Evolutionary conservation across 1,140 invertebrate species (phyloP).

Genomic region (Leptopilina boulardi): DNA sequence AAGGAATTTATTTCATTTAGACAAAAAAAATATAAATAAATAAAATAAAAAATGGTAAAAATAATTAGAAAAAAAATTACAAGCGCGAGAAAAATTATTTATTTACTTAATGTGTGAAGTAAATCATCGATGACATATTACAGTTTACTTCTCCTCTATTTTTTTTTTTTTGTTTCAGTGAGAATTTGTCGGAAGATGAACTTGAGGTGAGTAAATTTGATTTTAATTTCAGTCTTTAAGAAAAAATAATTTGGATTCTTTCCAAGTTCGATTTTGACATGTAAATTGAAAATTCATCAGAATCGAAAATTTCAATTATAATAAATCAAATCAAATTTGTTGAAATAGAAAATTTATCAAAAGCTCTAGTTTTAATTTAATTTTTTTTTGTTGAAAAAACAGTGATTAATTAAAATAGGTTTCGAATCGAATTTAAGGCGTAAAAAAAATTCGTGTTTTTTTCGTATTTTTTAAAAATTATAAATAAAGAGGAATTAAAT

Average conservation of each 20-base stretch:
- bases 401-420: too few species aligned
- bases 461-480: slow-evolving; percentile 27
- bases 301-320: background rate
- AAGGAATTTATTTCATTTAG: background rate
- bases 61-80: too few species aligned
- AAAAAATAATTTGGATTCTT: background rate
- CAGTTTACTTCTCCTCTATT: slow-evolving; percentile 39
- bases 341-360: too few species aligned
- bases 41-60: slow-evolving; percentile 20
- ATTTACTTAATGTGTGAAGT: slow-evolving; percentile 42
- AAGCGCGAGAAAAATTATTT: slow-evolving; percentile 38
- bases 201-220: slow-evolving; percentile 61
- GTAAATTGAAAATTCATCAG: background rate
- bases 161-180: slow-evolving; percentile 59
- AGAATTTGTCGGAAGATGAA: slow-evolving; percentile 60
- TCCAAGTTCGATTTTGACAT: background rate
- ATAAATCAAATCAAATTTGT: too few species aligned
- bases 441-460: too few species aligned
- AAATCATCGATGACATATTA: slow-evolving; percentile 22
- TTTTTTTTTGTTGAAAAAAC: too few species aligned
- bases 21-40: background rate
- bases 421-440: too few species aligned
- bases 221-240: slow-evolving; percentile 6
- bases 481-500: slow-evolving; percentile 25
- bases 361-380: slow-evolving; percentile 4